Evolutionary conservation across 2,797 vertebrate species (phyloP), one percentile per base, ranked within the genome.

Genomic region (Mormyrops attenuatus): DNA sequence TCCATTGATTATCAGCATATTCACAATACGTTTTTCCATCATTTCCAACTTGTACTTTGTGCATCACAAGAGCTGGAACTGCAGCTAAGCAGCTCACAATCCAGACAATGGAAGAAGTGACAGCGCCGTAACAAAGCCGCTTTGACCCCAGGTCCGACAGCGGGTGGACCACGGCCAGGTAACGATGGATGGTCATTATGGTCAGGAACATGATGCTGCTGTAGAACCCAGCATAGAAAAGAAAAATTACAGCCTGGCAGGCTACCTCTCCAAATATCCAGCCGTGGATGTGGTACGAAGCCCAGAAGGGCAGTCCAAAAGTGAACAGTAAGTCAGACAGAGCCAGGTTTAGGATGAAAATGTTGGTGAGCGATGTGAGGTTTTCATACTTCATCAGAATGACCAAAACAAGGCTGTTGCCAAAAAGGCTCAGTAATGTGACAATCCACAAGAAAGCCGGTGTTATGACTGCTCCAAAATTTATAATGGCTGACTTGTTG

Each of bases 331-430:
- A 93, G 90, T 99, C 98, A 0, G 98, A 98, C 80, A 97, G 44
- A 53, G 97, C 97, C 92, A 99, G 95, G 91, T 99, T 99, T 90
- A 98, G 92, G 92, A 98, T 97, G 90, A 98, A 97, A 15, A 96
- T 6, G 0, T 99, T 99, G 85, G 96, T 98, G 92, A 98, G 93
- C 34, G 97, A 97, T 89, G 92, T 95, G 4, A 98, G 92, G 88
- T 95, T 98, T 94, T 99, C 98, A 0, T 96, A 98, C 90, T 95
- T 98, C 69, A 95, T 88, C 73, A 99, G 92, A 86, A 98, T 95
- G 91, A 96, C 95, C 44, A 99, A 87, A 69, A 98, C 97, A 88
- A 98, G 91, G 20, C 90, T 91, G 91, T 99, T 99, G 86, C 98
- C 98, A 41, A 97, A 82, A 57, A 98, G 93, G 91, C 98, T 98